Conservation (phyloP, 1,140 invertebrate species). For the Monomorium pharaonis region DNA sequence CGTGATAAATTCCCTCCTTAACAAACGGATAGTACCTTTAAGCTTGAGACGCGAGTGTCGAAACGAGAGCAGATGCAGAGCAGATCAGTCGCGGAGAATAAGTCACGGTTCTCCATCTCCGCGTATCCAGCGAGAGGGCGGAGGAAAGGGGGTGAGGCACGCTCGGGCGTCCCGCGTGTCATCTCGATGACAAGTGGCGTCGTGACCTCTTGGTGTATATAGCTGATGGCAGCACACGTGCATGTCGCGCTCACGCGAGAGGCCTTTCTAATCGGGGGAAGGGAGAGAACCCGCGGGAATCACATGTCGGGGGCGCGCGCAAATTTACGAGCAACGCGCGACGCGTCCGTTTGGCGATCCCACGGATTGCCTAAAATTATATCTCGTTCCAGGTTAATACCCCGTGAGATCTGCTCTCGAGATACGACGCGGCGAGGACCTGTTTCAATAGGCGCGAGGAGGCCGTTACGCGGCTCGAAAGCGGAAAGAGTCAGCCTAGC, state of each 20-base stretch:
- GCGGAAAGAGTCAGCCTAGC: background rate
- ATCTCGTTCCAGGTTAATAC: constrained; percentile 39
- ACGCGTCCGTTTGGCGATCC: constrained; percentile 18
- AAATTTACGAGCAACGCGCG: constrained; percentile 22
- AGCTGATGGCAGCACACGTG: background rate
- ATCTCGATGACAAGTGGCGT: constrained; percentile 39
- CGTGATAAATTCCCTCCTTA: background rate
- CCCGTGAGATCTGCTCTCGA: constrained; percentile 27
- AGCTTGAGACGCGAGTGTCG: background rate
- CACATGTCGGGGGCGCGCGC: background rate
- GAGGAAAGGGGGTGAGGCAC: background rate
- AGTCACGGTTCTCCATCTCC: constrained; percentile 8
- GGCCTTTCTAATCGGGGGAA: constrained; percentile 36
- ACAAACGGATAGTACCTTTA: background rate
- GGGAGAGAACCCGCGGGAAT: too few relatives aligned
- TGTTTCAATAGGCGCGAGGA: constrained; percentile 16
- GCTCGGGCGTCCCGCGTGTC: constrained; percentile 21
- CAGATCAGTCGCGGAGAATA: background rate
- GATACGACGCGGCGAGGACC: constrained; percentile 11
- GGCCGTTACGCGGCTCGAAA: background rate
- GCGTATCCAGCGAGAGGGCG: background rate
- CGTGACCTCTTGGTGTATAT: constrained; percentile 30
- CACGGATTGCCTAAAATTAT: constrained; percentile 45
- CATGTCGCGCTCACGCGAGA: constrained; percentile 5
- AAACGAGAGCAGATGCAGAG: background rate